Conservation (phyloP, 2,113 vertebrate genomes). For the Nestor notabilis region DNA sequence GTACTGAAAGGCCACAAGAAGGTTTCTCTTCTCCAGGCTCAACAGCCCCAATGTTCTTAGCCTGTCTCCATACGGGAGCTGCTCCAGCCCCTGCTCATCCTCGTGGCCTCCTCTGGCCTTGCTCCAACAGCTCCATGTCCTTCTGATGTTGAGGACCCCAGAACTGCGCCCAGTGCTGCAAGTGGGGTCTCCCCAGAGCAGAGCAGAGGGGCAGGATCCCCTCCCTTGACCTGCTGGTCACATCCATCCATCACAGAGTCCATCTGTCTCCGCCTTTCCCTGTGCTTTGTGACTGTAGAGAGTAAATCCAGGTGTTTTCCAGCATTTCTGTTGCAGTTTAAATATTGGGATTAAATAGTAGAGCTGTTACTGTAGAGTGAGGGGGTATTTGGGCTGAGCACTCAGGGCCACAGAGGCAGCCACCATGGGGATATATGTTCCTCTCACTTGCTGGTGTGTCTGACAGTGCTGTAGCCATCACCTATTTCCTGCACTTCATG, state of each 20-base stretch:
- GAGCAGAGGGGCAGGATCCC: background rate
- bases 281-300: background rate
- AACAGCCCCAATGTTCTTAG: background rate
- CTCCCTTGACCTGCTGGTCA: background rate
- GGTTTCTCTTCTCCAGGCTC: background rate
- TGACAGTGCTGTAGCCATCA: background rate
- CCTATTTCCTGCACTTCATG: background rate
- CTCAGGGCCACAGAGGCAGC: no score
- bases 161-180: background rate
- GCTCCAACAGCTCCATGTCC: background rate
- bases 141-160: background rate
- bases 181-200: background rate
- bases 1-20: background rate
- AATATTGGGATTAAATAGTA: background rate
- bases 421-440: accelerated
- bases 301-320: background rate
- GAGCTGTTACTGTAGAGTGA: background rate
- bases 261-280: background rate
- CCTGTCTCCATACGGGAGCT: accelerated
- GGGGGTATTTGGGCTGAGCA: background rate
- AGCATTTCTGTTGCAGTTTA: accelerated
- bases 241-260: background rate
- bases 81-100: background rate
- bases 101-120: background rate
- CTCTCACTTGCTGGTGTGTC: background rate